These are phyloP conservation scores for Pyxicephalus adspersus DNA, from an alignment of 2,113 vertebrate species.

Conservation along the genomic window DNA sequence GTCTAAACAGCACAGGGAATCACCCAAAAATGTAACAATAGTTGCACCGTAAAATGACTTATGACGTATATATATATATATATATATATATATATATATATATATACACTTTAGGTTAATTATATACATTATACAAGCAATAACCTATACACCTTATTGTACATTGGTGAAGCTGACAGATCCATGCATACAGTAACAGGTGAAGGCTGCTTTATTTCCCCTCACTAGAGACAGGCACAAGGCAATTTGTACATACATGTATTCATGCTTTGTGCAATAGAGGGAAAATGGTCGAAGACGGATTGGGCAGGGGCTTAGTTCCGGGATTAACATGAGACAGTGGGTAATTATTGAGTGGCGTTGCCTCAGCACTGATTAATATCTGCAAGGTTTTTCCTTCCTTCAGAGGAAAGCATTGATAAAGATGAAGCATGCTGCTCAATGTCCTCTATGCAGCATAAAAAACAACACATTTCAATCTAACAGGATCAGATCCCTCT, in stretches of 20 bases:
- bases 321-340: slow-evolving; percentile 94
- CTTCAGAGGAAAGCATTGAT: slow-evolving; percentile 81
- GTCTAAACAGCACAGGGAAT: no score
- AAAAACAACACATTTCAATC: slow-evolving; percentile 78
- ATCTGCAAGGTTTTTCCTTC: slow-evolving; percentile 80
- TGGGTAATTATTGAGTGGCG: slow-evolving; percentile 88
- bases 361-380: slow-evolving; percentile 87
- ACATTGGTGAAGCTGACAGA: no score
- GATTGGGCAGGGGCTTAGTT: slow-evolving; percentile 95
- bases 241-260: slow-evolving; percentile 75
- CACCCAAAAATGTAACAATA: no score
- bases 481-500: slow-evolving; percentile 81
- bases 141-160: no score
- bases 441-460: slow-evolving; percentile 75
- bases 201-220: slow-evolving; percentile 68
- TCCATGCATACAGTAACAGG: slow-evolving; percentile 69
- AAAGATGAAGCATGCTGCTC: slow-evolving; percentile 77
- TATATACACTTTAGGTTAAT: no score
- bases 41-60: no score
- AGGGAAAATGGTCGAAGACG: slow-evolving; percentile 89
- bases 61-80: no score
- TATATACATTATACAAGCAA: no score
- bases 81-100: no score
- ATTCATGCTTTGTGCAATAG: slow-evolving; percentile 76
- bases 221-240: slow-evolving; percentile 71